Conservation (phyloP, 2,113 vertebrate species). For the Leucoraja erinaceus region DNA sequence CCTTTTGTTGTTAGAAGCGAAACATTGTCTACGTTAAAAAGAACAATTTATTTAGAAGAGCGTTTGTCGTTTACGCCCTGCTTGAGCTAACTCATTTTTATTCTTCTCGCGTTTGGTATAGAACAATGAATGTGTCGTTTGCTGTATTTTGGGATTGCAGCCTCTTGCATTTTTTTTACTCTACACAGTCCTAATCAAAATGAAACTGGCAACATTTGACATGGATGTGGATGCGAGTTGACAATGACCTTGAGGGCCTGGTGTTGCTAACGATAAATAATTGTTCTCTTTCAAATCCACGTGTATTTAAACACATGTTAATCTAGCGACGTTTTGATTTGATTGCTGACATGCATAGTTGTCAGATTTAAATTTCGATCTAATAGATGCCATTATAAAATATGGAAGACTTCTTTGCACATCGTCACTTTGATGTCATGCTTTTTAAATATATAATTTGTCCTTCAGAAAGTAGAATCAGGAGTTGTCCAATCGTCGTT, state of each 20-base stretch:
- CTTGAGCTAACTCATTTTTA: background rate
- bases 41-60: background rate
- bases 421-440: background rate
- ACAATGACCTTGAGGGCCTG: background rate
- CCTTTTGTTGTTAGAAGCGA: background rate
- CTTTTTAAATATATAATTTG: background rate
- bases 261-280: background rate
- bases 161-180: background rate
- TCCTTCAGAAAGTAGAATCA: background rate
- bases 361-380: background rate
- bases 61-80: background rate
- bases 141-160: background rate
- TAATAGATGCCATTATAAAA: background rate
- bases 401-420: background rate
- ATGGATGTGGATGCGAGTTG: conserved; percentile 1
- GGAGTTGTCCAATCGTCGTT: conserved; percentile 28
- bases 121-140: background rate
- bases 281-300: conserved; percentile 13
- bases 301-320: background rate
- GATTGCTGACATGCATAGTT: background rate
- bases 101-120: background rate
- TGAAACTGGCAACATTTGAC: background rate
- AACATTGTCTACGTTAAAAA: background rate
- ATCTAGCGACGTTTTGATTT: background rate
- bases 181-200: background rate